Evolutionary conservation across 2,113 vertebrate genomes (phyloP), one percentile per base, ranked within the genome.

Genomic region (Triplophysa siluroides): DNA sequence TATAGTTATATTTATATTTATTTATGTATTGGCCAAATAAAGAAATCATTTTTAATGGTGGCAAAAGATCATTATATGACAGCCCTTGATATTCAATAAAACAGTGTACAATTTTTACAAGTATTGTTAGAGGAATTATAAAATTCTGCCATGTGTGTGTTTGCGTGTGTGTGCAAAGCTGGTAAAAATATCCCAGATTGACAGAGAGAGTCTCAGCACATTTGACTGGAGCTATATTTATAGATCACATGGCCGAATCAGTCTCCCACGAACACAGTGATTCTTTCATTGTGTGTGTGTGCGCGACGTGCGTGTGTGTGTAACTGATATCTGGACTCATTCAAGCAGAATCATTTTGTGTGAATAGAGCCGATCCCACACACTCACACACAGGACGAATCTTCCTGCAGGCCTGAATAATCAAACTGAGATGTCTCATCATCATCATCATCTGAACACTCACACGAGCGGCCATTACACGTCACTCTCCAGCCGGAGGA

Each of bases 151-250:
- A 4, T 29, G 26, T 50, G 78, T 63, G 63, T 78, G 74, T 52
- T 62, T 75, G 70, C 6, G 78, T 50, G 47, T 33, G 62, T 24
- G 52, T 66, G 50, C 16, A 26, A 26, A 52, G 43, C 63, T 64
- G 78, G 86, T 91, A 90, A 90, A 87, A 92, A 92, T 92, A 91
- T 85, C 85, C 80, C 83, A 79, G 83, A 78, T 83, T 87, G 88
- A 88, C 76, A 72, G 85, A 45, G 76, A 82, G 86, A 29, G 68
- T 65, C n/a, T 71, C 41, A 73, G 75, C 56, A 41, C 78, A 67
- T 76, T 65, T 33, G 76, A 66, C 18, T 38, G 80, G 50, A 82
- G 71, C 73, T 77, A 33, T 83, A 81, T 87, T 83, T 85, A 89
- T 85, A 87, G 78, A 86, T 71, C 65, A 78, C 68, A 70, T 23